These are phyloP conservation scores for Capitulum mitella DNA, from an alignment of 2,888 invertebrate genomes.

Conservation along the genomic window DNA sequence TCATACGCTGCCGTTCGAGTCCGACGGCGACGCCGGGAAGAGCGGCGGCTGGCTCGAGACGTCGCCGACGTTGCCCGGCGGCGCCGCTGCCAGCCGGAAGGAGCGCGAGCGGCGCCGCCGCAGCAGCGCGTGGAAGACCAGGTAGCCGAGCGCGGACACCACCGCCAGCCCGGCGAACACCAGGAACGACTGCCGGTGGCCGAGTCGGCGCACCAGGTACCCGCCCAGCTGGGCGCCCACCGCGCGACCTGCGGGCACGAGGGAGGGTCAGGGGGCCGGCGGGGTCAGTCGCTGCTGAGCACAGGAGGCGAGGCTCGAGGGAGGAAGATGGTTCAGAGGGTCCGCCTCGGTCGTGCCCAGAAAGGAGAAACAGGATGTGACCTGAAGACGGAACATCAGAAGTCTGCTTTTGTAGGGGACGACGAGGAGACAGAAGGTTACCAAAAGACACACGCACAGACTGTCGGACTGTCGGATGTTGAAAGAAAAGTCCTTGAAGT, in stretches of 20 bases:
- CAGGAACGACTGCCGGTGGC: not conserved
- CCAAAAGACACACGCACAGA: no score
- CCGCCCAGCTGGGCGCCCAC: constrained; percentile 10
- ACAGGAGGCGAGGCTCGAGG: not conserved
- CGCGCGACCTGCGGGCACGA: not conserved
- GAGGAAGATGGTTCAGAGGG: not conserved
- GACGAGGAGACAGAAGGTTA: no score
- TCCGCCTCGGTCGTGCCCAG: no score
- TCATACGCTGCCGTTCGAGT: not conserved
- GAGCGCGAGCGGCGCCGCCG: not conserved
- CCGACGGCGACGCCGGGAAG: not conserved
- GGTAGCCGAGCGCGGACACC: not conserved
- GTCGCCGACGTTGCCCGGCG: not conserved
- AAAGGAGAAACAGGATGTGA: no score
- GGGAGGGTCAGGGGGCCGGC: not conserved
- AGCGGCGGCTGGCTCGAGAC: not conserved
- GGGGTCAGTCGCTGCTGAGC: not conserved
- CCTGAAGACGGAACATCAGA: no score
- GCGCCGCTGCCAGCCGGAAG: not conserved
- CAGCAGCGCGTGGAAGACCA: not conserved
- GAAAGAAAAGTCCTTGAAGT: no score
- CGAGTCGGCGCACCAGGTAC: not conserved
- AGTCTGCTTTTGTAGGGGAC: no score
- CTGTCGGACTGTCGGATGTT: no score
- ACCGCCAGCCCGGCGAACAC: constrained; percentile 2